Percentiles rank a stretch among this genome's conserved stretches.
These are phyloP conservation scores for Lophura nycthemera DNA, from an alignment of 2,113 vertebrate species.

Conservation along the genomic window DNA sequence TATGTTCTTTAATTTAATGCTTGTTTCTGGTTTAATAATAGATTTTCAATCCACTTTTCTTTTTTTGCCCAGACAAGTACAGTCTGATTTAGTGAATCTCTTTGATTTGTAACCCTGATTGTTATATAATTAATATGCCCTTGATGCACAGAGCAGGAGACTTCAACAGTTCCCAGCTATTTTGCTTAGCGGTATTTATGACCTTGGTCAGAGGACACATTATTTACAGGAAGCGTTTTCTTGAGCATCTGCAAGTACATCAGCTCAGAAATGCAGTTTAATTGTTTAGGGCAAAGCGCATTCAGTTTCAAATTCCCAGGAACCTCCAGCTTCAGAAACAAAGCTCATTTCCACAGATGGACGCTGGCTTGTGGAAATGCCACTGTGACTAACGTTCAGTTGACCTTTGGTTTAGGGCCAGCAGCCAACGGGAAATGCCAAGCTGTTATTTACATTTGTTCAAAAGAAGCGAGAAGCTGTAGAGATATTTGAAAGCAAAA, in stretches of 20 bases:
- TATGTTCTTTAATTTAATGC: conserved; percentile 40
- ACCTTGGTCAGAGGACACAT: conserved; percentile 24
- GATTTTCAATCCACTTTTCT: conserved; percentile 57
- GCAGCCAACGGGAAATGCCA: conserved; percentile 58
- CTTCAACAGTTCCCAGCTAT: conserved; percentile 26
- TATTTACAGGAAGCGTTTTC: conserved; percentile 45
- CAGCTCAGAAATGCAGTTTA: conserved; percentile 29
- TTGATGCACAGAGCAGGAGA: conserved; percentile 20
- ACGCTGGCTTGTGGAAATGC: conserved; percentile 54
- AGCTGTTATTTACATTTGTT: conserved; percentile 20
- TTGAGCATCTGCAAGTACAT: conserved; percentile 45
- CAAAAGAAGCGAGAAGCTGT: background rate
- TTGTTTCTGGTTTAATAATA: conserved; percentile 53
- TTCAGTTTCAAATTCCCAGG: conserved; percentile 55
- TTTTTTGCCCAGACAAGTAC: conserved; percentile 18
- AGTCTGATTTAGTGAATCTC: conserved; percentile 49
- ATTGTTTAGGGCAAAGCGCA: conserved; percentile 33
- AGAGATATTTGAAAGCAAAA: background rate
- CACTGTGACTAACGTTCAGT: background rate
- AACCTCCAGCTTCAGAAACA: conserved; percentile 16
- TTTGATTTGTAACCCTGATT: conserved; percentile 43
- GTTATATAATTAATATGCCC: conserved; percentile 47
- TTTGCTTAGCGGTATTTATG: background rate
- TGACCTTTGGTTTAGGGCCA: conserved; percentile 64
- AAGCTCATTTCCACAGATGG: conserved; percentile 54